Percentiles rank a stretch among this genome's conserved stretches.
Evolutionary conservation across 2,797 vertebrate species (phyloP).

Genomic region (Graptemys geographica): DNA sequence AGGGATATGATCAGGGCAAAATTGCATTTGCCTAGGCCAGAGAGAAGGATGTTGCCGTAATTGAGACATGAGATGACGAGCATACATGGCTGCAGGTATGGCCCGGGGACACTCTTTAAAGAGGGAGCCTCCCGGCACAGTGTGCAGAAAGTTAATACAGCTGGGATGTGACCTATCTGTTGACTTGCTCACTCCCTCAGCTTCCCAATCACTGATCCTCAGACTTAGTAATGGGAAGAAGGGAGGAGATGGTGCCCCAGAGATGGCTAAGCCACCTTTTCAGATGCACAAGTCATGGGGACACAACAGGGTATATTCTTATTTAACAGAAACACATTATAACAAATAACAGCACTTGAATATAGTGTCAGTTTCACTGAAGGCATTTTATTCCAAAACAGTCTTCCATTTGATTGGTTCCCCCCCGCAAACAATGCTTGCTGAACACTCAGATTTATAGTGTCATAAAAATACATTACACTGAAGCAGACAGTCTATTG

Average conservation of each 20-base stretch:
- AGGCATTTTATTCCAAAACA: accelerated
- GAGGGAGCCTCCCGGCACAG: background rate
- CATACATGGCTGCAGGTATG: background rate
- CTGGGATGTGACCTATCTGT: background rate
- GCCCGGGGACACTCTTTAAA: background rate
- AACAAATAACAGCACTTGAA: accelerated
- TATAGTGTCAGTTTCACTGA: background rate
- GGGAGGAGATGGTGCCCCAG: accelerated
- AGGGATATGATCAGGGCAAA: no score
- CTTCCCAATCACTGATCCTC: accelerated
- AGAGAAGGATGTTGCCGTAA: no score
- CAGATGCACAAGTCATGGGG: accelerated
- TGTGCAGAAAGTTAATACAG: background rate
- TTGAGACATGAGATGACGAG: no score
- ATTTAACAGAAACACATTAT: background rate
- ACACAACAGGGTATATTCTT: background rate
- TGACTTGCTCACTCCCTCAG: accelerated
- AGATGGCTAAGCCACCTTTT: accelerated
- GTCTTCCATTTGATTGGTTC: background rate
- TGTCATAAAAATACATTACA: background rate
- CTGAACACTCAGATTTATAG: background rate
- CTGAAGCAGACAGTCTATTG: background rate
- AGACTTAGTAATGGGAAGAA: no score
- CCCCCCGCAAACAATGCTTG: background rate
- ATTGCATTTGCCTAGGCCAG: no score